These are phyloP conservation scores for Coregonus sp. DNA, from an alignment of 2,797 vertebrate genomes.

Conservation along the genomic window DNA sequence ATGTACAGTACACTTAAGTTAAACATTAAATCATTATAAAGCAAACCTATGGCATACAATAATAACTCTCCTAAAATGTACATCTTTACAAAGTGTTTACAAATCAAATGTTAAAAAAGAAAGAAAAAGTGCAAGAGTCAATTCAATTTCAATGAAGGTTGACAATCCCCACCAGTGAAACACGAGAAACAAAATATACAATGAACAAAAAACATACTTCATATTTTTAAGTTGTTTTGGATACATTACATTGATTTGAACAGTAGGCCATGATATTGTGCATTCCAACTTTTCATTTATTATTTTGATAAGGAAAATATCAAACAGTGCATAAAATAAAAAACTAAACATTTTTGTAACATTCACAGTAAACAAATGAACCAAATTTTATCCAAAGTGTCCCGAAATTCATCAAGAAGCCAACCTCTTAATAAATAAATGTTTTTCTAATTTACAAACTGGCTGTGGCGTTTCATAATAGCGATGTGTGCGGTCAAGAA, in stretches of 20 bases:
- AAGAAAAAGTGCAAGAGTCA: slow-evolving; percentile 73
- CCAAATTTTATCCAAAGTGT: slow-evolving; percentile 52
- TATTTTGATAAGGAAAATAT: slow-evolving; percentile 50
- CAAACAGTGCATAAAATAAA: slow-evolving; percentile 63
- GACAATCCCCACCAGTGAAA: slow-evolving; percentile 72
- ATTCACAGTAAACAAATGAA: slow-evolving; percentile 74
- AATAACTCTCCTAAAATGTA: slow-evolving; percentile 81
- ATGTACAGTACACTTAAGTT: slow-evolving; percentile 78
- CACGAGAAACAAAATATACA: slow-evolving; percentile 61
- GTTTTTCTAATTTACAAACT: slow-evolving; percentile 65
- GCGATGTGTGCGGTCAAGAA: slow-evolving; percentile 30
- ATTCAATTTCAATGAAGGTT: slow-evolving; percentile 60
- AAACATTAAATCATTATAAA: slow-evolving; percentile 75
- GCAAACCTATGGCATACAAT: slow-evolving; percentile 75
- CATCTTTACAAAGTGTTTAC: slow-evolving; percentile 82
- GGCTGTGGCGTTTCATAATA: slow-evolving; percentile 41
- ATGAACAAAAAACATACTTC: slow-evolving; percentile 67
- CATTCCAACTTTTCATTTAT: slow-evolving; percentile 47
- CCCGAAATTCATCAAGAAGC: slow-evolving; percentile 47
- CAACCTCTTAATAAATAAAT: slow-evolving; percentile 71
- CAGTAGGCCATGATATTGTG: slow-evolving; percentile 54
- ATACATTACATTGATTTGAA: slow-evolving; percentile 58
- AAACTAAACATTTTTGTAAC: slow-evolving; percentile 49
- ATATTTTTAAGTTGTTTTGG: slow-evolving; percentile 63
- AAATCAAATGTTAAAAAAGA: slow-evolving; percentile 66